phyloP scores from a whole-genome alignment of 2,797 vertebrate species.

The Mormyrops boulengeri region DNA sequence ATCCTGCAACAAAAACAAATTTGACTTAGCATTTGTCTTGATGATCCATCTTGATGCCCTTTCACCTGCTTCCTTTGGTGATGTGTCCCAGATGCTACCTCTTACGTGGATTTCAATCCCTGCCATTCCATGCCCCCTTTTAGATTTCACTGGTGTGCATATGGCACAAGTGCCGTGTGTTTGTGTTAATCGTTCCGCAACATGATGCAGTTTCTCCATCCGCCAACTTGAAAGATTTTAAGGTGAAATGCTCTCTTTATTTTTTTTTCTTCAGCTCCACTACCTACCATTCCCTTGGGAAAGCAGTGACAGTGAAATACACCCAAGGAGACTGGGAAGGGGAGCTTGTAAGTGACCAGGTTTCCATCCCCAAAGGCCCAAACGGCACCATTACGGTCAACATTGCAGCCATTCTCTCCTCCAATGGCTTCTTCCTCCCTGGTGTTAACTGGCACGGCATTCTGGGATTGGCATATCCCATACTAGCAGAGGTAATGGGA shows the following conservation, averaged over 20 bases:
- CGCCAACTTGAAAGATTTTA: not conserved
- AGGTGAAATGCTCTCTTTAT: not conserved
- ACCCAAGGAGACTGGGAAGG: slow-evolving; percentile 95
- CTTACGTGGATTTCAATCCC: not conserved
- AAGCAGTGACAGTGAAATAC: slow-evolving; percentile 78
- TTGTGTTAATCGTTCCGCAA: not conserved
- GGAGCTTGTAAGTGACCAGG: slow-evolving; percentile 72
- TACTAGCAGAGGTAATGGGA: slow-evolving; percentile 76
- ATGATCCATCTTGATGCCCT: not conserved
- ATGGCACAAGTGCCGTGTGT: not conserved
- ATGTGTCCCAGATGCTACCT: not conserved
- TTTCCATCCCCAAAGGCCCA: slow-evolving; percentile 76
- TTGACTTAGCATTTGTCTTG: not conserved
- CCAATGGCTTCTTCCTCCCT: slow-evolving; percentile 87
- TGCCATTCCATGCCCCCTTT: not conserved
- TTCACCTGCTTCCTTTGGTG: not conserved
- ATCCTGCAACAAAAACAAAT: not conserved
- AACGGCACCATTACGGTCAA: slow-evolving; percentile 70
- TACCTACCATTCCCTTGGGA: slow-evolving; percentile 63
- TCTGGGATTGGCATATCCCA: slow-evolving; percentile 82
- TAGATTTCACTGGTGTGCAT: not conserved
- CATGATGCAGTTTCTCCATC: not conserved
- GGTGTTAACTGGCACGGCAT: slow-evolving; percentile 93
- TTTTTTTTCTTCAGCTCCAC: slow-evolving; percentile 66
- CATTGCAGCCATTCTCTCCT: slow-evolving; percentile 80